Conservation (phyloP, 2,797 vertebrate genomes). For the Acipenser transmontanus region DNA sequence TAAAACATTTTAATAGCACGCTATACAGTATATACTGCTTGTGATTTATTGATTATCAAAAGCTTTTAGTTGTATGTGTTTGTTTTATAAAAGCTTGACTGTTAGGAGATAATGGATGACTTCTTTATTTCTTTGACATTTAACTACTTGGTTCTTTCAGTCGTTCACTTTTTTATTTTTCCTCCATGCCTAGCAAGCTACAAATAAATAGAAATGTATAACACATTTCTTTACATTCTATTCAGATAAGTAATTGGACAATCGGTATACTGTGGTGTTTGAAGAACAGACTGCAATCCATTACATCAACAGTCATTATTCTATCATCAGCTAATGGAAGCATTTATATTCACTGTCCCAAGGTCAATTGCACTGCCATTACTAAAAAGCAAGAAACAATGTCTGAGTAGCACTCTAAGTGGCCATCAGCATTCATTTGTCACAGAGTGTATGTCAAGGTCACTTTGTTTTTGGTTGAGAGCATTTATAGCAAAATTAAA, state of each 20-base stretch:
- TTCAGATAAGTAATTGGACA: neutral
- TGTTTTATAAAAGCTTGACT: neutral
- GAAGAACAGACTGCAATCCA: conserved; percentile 8
- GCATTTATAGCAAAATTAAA: conserved; percentile 17
- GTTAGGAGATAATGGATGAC: neutral
- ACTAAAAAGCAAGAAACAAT: conserved; percentile 20
- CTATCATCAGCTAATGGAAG: conserved; percentile 16
- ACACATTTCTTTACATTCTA: neutral
- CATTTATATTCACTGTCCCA: conserved; percentile 15
- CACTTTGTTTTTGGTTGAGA: conserved; percentile 19
- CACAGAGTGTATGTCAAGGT: conserved; percentile 14
- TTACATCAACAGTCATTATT: neutral
- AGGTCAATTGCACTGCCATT: conserved; percentile 20
- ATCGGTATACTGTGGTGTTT: neutral
- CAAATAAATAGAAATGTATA: neutral
- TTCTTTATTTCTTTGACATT: neutral
- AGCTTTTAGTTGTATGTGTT: neutral
- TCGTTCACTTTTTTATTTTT: neutral
- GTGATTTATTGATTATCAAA: conserved; percentile 2
- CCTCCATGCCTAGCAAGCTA: neutral
- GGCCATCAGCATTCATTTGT: conserved; percentile 14
- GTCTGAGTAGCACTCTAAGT: conserved; percentile 6
- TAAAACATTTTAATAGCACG: neutral
- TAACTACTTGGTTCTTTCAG: neutral
- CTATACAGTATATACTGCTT: neutral